Evolutionary conservation across 2,797 vertebrate genomes (phyloP).

Genomic region (Acanthiza pusilla): DNA sequence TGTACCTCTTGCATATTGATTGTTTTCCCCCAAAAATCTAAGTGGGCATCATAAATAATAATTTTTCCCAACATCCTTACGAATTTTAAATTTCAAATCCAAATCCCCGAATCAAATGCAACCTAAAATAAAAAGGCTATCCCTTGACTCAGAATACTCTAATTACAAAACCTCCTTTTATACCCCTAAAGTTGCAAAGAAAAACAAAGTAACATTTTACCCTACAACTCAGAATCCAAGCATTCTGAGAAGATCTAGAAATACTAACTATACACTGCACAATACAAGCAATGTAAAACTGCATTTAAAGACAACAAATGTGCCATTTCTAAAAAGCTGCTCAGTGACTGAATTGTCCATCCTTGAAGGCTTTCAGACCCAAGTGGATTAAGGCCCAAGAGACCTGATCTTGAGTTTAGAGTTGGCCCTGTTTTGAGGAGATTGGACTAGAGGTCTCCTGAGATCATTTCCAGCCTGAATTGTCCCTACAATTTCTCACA

Average conservation of each 20-base stretch:
- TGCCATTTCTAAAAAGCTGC: not conserved
- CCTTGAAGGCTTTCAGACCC: not conserved
- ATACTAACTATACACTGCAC: not conserved
- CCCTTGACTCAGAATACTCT: not conserved
- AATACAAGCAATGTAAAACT: not conserved
- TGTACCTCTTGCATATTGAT: not conserved
- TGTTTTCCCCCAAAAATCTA: not conserved
- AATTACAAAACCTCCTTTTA: not conserved
- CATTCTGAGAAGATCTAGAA: not conserved
- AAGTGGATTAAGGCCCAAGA: not conserved
- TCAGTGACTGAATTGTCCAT: not conserved
- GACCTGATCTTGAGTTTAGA: not conserved
- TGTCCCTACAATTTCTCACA: not conserved
- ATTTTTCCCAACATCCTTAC: not conserved
- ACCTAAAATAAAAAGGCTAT: not conserved
- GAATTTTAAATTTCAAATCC: not conserved
- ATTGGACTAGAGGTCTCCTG: not conserved
- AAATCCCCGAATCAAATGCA: not conserved
- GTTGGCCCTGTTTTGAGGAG: not conserved
- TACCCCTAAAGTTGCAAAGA: not conserved
- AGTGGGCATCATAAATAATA: not conserved
- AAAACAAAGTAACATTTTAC: not conserved
- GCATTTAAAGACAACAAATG: not conserved
- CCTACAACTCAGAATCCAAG: not conserved
- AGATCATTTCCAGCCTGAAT: not conserved